Conservation (phyloP, 2,113 vertebrate species). For the Prionailurus viverrinus region DNA sequence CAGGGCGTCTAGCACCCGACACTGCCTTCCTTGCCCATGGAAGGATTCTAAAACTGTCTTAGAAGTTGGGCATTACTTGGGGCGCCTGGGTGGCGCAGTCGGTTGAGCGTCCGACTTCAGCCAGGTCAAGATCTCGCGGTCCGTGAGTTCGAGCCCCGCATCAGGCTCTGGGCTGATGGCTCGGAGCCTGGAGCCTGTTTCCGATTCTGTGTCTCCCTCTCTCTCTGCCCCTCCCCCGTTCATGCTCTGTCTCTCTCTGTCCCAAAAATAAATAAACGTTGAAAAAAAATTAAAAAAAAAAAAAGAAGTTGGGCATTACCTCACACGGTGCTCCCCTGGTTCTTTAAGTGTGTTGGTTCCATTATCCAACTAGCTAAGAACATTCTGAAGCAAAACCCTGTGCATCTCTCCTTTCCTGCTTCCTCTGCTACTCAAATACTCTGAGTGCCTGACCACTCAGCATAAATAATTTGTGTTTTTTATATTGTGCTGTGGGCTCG, state of each 20-base stretch:
- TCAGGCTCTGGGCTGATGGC: too few relatives aligned
- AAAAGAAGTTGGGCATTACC: not conserved
- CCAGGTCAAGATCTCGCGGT: too few relatives aligned
- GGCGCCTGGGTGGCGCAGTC: too few relatives aligned
- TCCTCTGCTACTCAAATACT: not conserved
- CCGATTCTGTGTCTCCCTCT: too few relatives aligned
- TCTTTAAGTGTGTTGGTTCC: not conserved
- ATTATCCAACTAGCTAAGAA: not conserved
- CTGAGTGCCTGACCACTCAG: not conserved
- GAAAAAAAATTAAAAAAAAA: too few relatives aligned
- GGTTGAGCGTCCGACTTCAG: too few relatives aligned
- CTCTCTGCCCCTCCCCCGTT: too few relatives aligned
- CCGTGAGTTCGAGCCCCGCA: too few relatives aligned
- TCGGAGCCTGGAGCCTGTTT: too few relatives aligned
- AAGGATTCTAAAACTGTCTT: not conserved
- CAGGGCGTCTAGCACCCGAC: not conserved
- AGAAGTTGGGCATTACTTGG: not conserved
- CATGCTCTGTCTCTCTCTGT: too few relatives aligned
- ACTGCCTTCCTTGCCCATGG: not conserved
- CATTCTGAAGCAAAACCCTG: not conserved
- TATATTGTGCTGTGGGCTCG: not conserved
- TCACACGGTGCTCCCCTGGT: not conserved
- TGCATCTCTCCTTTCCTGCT: not conserved
- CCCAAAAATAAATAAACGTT: too few relatives aligned
- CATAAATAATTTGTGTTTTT: not conserved